Evolutionary conservation across 92 coral and sea anemone species (phyloP), one percentile per base, ranked within the genome.

Genomic region (Hydrozoanthus gracilis): DNA sequence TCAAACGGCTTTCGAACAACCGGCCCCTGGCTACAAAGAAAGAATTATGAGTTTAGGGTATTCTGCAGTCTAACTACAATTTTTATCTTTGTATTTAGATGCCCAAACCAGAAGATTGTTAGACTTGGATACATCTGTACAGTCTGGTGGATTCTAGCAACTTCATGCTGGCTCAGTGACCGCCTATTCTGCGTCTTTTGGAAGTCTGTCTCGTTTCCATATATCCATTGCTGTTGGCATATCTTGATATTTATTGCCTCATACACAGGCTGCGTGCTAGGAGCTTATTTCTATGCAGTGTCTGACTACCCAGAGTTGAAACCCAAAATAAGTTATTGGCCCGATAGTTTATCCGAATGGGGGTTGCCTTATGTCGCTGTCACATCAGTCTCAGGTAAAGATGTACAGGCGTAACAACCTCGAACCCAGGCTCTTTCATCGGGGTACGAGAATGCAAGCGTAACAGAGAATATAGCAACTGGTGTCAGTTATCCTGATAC

Each of bases 191-290:
- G 99, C 79, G 96, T 92, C 48, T 77, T 92, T 61, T 96, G 99
- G 99, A 90, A 78, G 78, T 87, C 91, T n/a, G 35, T 96, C 11
- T 95, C 99, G 1, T 93, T 95, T 62, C 99, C 99, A 0, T 96
- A 95, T 61, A 86, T 96, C 3, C 99, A 96, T 76, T 96, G 99
- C 86, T 98, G 97, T 46, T 96, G 99, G 99, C 99, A 96, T 48
- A 86, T 96, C 61, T 78, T 96, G 11, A 96, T 96, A 84, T 94
- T 96, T 65, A 91, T 96, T n/a, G 96, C 98, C 5, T 77, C 96
- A 8, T 95, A 96, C 83, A 92, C 92, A 20, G 99, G 97, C 18
- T 96, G 99, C 44, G 99, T 96, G 4, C 87, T 96, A 20, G 96
- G 96, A 12, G 87, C 97, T 3, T 95, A 96, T 51, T 92, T 90